phyloP scores from a whole-genome alignment of 1,140 invertebrate genomes.

The Eriosoma lanigerum region DNA sequence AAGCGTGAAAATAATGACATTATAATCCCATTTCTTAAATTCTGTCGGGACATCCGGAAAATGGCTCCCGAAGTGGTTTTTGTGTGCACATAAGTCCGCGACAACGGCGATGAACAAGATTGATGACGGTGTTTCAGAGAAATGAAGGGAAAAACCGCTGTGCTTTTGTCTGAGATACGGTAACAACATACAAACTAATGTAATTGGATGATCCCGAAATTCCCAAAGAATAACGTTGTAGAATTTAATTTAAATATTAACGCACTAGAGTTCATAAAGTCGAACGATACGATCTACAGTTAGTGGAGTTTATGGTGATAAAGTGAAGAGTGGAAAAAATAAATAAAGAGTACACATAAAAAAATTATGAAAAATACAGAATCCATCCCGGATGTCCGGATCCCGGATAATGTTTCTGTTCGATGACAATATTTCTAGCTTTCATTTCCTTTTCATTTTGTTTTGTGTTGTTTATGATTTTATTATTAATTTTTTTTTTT shows the following conservation, averaged over 20 bases:
- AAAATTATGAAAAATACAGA: conserved; percentile 26
- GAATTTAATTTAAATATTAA: conserved; percentile 52
- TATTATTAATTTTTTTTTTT: not conserved
- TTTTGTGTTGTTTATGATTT: not conserved
- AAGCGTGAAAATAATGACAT: conserved; percentile 50
- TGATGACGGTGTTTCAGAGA: conserved; percentile 48
- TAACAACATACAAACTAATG: conserved; percentile 46
- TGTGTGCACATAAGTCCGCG: conserved; percentile 45
- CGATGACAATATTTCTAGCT: conserved; percentile 22
- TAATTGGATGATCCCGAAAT: conserved; percentile 50
- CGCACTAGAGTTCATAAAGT: conserved; percentile 33
- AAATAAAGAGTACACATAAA: not conserved
- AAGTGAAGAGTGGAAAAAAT: not conserved
- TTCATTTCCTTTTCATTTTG: not conserved
- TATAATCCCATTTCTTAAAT: conserved; percentile 51
- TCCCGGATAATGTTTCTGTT: conserved; percentile 8
- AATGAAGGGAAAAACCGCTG: conserved; percentile 45
- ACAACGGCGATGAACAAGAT: conserved; percentile 49
- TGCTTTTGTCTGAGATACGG: conserved; percentile 42
- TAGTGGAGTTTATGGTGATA: not conserved
- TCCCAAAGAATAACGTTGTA: conserved; percentile 10
- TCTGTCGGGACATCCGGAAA: conserved; percentile 48
- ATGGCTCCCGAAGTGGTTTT: conserved; percentile 45
- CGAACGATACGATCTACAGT: conserved; percentile 14
- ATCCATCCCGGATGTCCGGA: not conserved